Conservation (phyloP, 2,113 vertebrate genomes). For the Ochotona curzoniae region DNA sequence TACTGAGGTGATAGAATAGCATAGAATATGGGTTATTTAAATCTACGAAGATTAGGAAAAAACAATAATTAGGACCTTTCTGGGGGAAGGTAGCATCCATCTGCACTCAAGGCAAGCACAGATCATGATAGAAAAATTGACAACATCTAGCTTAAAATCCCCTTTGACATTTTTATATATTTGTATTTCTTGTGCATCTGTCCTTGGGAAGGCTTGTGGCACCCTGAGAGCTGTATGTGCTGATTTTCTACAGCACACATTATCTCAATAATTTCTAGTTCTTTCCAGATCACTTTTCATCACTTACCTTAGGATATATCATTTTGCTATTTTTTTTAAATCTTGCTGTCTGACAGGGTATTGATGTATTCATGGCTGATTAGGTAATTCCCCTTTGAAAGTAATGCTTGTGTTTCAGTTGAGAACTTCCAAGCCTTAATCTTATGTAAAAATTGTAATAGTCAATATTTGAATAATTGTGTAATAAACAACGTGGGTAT, state of each 20-base stretch:
- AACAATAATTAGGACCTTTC: background rate
- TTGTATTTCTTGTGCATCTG: background rate
- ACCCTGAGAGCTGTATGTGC: background rate
- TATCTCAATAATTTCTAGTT: background rate
- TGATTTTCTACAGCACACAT: background rate
- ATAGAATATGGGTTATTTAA: background rate
- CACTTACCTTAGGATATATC: background rate
- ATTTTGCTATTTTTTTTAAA: background rate
- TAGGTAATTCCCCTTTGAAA: background rate
- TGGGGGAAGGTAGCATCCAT: background rate
- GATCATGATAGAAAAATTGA: background rate
- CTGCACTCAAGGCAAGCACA: background rate
- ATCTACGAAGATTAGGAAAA: background rate
- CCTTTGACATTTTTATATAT: background rate
- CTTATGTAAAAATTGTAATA: background rate
- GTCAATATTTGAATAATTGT: conserved; percentile 20
- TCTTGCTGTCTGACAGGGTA: background rate
- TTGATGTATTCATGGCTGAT: background rate
- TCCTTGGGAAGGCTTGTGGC: background rate
- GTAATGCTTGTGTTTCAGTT: background rate
- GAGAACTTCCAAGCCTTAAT: background rate
- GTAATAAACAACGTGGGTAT: background rate
- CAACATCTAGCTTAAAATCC: background rate
- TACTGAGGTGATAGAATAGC: background rate
- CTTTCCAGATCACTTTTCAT: background rate